A percentile compares a stretch with the other conserved stretches of the same genome.
Conservation (phyloP, 2,888 invertebrate species). For the Trimorus sp. region DNA sequence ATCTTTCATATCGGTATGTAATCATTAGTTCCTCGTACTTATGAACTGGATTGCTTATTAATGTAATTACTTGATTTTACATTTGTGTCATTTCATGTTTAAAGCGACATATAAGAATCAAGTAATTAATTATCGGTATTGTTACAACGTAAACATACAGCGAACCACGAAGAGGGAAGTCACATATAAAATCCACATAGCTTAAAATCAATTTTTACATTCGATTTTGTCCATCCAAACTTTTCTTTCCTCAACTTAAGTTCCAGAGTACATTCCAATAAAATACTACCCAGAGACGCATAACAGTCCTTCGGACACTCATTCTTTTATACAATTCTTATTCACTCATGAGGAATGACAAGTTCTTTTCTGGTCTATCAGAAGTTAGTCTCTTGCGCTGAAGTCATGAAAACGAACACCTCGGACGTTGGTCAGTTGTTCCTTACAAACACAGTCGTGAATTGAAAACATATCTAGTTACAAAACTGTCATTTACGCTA, state of each 20-base stretch:
- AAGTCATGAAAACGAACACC: too few relatives aligned
- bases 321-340: slow-evolving; percentile 63
- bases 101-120: slow-evolving; percentile 35
- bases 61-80: slow-evolving; percentile 53
- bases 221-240: slow-evolving; percentile 52
- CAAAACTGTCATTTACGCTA: slow-evolving; percentile 39
- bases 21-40: slow-evolving; percentile 37
- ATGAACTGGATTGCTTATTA: slow-evolving; percentile 32
- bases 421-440: too few relatives aligned
- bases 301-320: slow-evolving; percentile 58
- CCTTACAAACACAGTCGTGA: neutral
- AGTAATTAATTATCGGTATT: slow-evolving; percentile 43
- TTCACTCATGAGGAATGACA: slow-evolving; percentile 67
- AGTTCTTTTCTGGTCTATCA: slow-evolving; percentile 49
- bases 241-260: slow-evolving; percentile 62
- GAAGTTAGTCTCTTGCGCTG: slow-evolving; percentile 15
- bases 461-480: neutral
- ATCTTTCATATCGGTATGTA: slow-evolving; percentile 67
- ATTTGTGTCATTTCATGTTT: slow-evolving; percentile 32
- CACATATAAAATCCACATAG: slow-evolving; percentile 55
- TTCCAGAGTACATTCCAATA: slow-evolving; percentile 53
- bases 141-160: slow-evolving; percentile 58
- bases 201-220: slow-evolving; percentile 59
- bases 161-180: slow-evolving; percentile 49
- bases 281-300: slow-evolving; percentile 59